Base-by-base conservation (phyloP, 1,140 invertebrate species). In the Babylonia areolata region DNA sequence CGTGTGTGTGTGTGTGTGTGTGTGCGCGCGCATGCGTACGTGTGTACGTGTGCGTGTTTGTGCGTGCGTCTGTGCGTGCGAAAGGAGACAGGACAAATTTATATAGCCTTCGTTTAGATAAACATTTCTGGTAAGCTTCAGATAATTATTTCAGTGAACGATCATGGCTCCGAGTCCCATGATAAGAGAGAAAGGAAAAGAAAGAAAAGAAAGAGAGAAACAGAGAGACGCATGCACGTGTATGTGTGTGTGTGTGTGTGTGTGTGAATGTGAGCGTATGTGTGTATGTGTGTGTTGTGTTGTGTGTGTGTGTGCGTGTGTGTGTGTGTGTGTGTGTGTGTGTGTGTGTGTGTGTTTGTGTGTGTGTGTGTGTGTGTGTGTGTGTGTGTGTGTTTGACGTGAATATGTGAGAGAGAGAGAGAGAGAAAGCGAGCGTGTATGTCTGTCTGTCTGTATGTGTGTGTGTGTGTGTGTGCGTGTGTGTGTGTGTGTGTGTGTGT, bases 391-490 rank as follows among this genome's bases (percentile, higher is more conserved):
- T 46, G 5, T n/a, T n/a, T n/a, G n/a, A n/a, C n/a, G 42, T 46
- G 5, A 46, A 46, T 5, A 46, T 46, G 42, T 46, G 42, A 46
- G 42, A 6, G 42, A 46, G 42, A 46, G 42, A 46, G 5, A 46
- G 42, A 46, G 42, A 46, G 42, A 46, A 15, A 46, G 42, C 5
- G 42, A 46, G 42, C 42, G 42, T 15, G 58, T 64, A 20, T 64
- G 58, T 64, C 58, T 64, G 58, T 64, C 58, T 64, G 58, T 64
- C 58, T 64, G 58, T 64, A 3, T 64, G 28, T 64, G 58, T 64
- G 42, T 15, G 42, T 46, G 42, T 15, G 42, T 46, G 42, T 15
- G 42, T 46, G 58, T 23, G 20, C 3, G 58, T 23, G 58, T 64
- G 17, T 23, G 58, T 64, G 17, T 64, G 58, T 64, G 17, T 64